Base-by-base conservation (phyloP, 2,113 vertebrate species). In the Eurystomus gularis region DNA sequence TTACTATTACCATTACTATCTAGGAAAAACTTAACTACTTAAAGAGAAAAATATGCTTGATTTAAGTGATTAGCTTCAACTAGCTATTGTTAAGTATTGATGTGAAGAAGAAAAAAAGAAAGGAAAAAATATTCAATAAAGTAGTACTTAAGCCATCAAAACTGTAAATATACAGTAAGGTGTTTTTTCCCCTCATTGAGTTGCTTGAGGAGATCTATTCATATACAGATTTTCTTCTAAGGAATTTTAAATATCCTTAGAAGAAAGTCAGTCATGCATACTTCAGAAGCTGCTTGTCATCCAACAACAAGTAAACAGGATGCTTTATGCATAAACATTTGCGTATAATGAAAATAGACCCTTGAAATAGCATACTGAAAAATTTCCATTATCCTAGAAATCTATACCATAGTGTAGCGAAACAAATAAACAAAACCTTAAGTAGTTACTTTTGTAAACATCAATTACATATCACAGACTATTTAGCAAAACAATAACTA, bases 251-350 rank as follows among this genome's bases (percentile, higher is more conserved):
- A 79, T 82, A 71, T 88, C 23, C 23, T 76, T 68, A 71, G 42
- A 79, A 75, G 37, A 91, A 95, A 87, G 71, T 68, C 87, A 91
- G 51, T 80, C 54, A 61, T 65, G 65, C 39, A 87, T 75, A 82
- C 14, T 60, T 64, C 60, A 87, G 61, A 82, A 79, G 81, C 9
- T 71, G 33, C 33, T 82, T 90, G 73, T 87, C 70, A 90, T 64
- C 29, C 42, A 89, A 37, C 48, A 91, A n/a, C 28, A 88, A 91
- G 42, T 42, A 89, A 93, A 78, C 37, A 90, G 57, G 17, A 91
- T 48, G 10, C 44, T 82, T 96, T 78, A 62, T 85, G 65, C 81
- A 91, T 90, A 84, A 78, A 75, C 48, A 95, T 94, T 85, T 75
- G 6, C 46, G 82, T 75, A 78, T 71, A 93, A 96, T 89, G 52